Percentiles rank a stretch among this genome's conserved stretches.
These are phyloP conservation scores for Byasa hedistus DNA, from an alignment of 2,888 invertebrate genomes.

Conservation along the genomic window DNA sequence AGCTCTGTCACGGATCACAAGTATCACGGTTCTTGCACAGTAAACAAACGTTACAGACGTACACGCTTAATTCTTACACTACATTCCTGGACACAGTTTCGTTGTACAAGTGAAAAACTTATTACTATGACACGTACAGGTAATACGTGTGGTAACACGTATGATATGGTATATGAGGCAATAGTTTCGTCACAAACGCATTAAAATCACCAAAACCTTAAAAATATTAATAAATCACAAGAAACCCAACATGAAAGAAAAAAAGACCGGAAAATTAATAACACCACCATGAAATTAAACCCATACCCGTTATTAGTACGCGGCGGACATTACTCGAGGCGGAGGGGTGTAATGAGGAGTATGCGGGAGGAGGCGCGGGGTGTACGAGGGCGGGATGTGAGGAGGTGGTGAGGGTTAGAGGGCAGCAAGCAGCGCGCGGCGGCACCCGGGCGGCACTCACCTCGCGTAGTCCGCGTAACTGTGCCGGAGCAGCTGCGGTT, in stretches of 20 bases:
- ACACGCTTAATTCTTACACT: too few species aligned
- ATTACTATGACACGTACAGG: too few species aligned
- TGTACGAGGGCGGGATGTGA: neutral
- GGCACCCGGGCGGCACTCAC: conserved; percentile 43
- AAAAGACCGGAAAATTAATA: conserved; percentile 26
- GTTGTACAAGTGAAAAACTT: too few species aligned
- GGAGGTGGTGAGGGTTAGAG: conserved; percentile 22
- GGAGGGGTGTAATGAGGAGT: conserved; percentile 19
- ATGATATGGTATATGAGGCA: too few species aligned
- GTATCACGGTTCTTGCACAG: neutral
- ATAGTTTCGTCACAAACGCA: conserved; percentile 8
- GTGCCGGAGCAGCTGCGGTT: conserved; percentile 51
- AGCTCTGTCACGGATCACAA: neutral
- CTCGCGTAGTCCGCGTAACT: conserved; percentile 63
- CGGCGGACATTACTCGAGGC: conserved; percentile 37
- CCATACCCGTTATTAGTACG: conserved; percentile 35
- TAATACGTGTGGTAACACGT: too few species aligned
- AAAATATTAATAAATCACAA: conserved; percentile 20
- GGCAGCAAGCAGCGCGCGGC: conserved; percentile 29
- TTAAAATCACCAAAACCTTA: conserved; percentile 11
- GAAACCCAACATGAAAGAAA: conserved; percentile 27
- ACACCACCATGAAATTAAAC: conserved; percentile 30
- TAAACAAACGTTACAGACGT: neutral
- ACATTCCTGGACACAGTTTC: too few species aligned
- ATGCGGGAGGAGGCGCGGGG: neutral